phyloP scores from a whole-genome alignment of 2,888 invertebrate species.

The Apodemia duryi region DNA sequence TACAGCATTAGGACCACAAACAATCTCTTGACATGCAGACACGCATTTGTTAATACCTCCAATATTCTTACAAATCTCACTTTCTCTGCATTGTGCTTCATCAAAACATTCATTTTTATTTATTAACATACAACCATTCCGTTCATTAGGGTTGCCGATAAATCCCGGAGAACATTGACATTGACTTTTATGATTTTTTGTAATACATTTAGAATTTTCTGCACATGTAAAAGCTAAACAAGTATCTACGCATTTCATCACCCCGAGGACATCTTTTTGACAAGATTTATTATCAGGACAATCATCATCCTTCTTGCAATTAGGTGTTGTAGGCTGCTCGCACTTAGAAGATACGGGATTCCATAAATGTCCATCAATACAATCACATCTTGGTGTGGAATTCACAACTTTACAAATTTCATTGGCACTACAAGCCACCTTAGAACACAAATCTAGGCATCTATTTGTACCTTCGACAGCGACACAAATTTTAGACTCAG shows the following conservation, averaged over 20 bases:
- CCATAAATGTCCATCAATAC: constrained; percentile 88
- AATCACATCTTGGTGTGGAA: constrained; percentile 88
- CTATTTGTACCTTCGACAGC: constrained; percentile 80
- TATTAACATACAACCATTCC: constrained; percentile 89
- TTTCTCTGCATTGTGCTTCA: constrained; percentile 91
- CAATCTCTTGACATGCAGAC: constrained; percentile 86
- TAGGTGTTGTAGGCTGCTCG: constrained; percentile 92
- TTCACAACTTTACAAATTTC: constrained; percentile 87
- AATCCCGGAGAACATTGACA: constrained; percentile 92
- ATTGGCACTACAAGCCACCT: constrained; percentile 89
- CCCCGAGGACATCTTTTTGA: constrained; percentile 90
- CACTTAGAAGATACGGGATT: constrained; percentile 90
- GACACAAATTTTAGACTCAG: constrained; percentile 84
- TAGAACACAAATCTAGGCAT: constrained; percentile 89
- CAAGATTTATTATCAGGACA: constrained; percentile 86
- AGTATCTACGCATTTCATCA: constrained; percentile 88
- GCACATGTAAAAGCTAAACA: constrained; percentile 92
- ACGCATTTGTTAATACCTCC: constrained; percentile 83
- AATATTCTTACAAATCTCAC: constrained; percentile 85
- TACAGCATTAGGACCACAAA: constrained; percentile 92
- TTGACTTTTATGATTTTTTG: constrained; percentile 84
- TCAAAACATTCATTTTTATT: constrained; percentile 87
- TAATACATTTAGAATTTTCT: constrained; percentile 88
- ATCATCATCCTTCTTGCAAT: constrained; percentile 85
- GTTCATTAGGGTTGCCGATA: constrained; percentile 93